A percentile compares a stretch with the other conserved stretches of the same genome.
phyloP scores from a whole-genome alignment of 2,888 invertebrate genomes.

The Callinectes sapidus region DNA sequence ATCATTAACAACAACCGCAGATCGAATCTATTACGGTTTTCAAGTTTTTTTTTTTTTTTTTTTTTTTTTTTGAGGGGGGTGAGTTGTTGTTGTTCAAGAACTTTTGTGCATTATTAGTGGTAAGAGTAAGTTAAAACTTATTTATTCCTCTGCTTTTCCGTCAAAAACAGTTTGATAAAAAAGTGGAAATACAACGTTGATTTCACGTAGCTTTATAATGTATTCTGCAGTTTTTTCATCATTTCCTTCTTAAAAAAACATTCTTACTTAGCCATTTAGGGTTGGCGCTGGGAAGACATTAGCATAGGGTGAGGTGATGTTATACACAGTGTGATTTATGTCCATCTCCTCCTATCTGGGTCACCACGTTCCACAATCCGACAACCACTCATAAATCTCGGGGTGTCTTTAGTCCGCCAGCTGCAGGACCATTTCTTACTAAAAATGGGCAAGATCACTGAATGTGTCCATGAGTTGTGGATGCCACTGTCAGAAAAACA shows the following conservation, averaged over 20 bases:
- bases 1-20: no score
- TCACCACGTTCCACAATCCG: background rate
- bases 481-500: background rate
- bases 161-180: no score
- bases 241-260: background rate
- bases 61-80: no score
- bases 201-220: background rate
- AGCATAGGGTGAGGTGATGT: background rate
- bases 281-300: background rate
- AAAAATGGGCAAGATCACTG: background rate
- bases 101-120: no score
- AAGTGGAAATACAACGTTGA: no score
- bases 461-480: background rate
- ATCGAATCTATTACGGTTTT: no score
- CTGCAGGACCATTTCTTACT: background rate
- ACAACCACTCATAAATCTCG: constrained; percentile 8
- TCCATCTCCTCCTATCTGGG: constrained; percentile 24
- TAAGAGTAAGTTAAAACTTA: no score
- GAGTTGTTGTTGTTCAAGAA: no score
- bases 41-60: no score
- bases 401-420: background rate
- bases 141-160: no score
- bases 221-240: background rate
- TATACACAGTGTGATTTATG: constrained; percentile 11
- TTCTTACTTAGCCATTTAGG: constrained; percentile 2